Evolutionary conservation across 2,113 vertebrate genomes (phyloP), one percentile per base, ranked within the genome.

Genomic region (Marcusenius ussheri): DNA sequence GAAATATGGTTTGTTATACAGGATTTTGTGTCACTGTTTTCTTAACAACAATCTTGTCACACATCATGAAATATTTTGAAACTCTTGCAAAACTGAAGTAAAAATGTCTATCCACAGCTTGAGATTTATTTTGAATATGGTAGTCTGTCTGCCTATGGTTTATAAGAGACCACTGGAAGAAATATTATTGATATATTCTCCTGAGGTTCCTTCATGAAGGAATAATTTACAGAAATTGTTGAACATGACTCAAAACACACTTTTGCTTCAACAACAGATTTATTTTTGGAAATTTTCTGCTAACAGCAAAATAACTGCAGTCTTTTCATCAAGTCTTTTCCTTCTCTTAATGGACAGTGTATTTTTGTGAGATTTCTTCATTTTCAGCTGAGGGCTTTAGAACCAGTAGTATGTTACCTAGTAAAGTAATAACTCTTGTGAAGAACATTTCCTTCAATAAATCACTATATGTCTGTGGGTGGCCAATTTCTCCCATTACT

Each of bases 231-330:
- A 88, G 6, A 58, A 53, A 88, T 50, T 88, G 13, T 58, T 1
- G 10, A 51, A 51, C 2, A 31, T 53, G 27, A 24, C 85, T 58
- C 13, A 58, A 56, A 24, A 88, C 21, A 45, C 39, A 58, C 5
- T 88, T 11, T 90, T 91, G 83, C 91, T 92, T 90, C 87, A 91
- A 91, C 92, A 91, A 93, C 93, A 93, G 91, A 83, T 95, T 95
- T 95, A 93, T 95, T 95, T 89, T 93, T 89, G 89, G 85, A 93
- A 90, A 93, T 74, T 88, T 56, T 90, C 88, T 89, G 83, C 49
- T n/a, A 51, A 11, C 87, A 51, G 21, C 77, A 74, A 83, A 62
- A 58, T 27, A 47, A 45, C 39, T 21, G 35, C 45, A 19, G 62
- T 31, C 31, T 58, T 47, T 66, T 17, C 45, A 70, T 80, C 49